Evolutionary conservation across 2,888 invertebrate genomes (phyloP), one percentile per base, ranked within the genome.

Genomic region (Stenchaetothrips biformis): DNA sequence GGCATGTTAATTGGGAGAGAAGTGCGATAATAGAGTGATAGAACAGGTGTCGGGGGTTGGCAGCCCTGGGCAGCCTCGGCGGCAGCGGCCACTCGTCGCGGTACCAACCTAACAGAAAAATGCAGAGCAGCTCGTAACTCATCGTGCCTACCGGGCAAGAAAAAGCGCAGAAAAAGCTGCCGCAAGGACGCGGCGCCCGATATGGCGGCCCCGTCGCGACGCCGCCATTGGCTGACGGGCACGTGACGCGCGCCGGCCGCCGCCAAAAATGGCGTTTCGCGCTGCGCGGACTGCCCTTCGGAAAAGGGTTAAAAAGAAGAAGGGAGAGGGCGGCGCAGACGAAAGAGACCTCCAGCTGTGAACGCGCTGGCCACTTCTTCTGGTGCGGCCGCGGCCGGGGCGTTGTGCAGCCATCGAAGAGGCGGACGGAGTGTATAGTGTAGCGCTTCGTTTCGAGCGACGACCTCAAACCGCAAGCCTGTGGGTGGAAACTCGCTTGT

Each of bases 11-110:
- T 74, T 74, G 67, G 67, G 67, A 25, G 67, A 21, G 67, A 74
- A 74, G 67, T 74, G 67, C 67, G 67, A 25, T 74, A 74, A 74
- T 74, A 74, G 67, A 74, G 67, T 74, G 67, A 74, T 74, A 74
- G 67, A 74, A 74, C 67, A 74, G 67, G 67, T 74, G 67, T 74
- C 11, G 67, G 67, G 21, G 67, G 67, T 21, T 11, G 21, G 25
- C 67, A n/a, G 37, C 37, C 37, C 37, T 37, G 37, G 37, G 7
- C 59, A 2, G 67, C 67, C 67, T 59, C 37, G 37, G 37, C 37
- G 4, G 59, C 59, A 13, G 59, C 59, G 59, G 53, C 53, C 53
- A 9, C 59, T 59, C 18, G 13, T 18, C 6, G 59, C 67, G 67
- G 67, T 25, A 25, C 67, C 67, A 74, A 74, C 67, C 7, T 74